These are phyloP conservation scores for Vesta saturnalis DNA, from an alignment of 2,888 invertebrate species.

Conservation along the genomic window DNA sequence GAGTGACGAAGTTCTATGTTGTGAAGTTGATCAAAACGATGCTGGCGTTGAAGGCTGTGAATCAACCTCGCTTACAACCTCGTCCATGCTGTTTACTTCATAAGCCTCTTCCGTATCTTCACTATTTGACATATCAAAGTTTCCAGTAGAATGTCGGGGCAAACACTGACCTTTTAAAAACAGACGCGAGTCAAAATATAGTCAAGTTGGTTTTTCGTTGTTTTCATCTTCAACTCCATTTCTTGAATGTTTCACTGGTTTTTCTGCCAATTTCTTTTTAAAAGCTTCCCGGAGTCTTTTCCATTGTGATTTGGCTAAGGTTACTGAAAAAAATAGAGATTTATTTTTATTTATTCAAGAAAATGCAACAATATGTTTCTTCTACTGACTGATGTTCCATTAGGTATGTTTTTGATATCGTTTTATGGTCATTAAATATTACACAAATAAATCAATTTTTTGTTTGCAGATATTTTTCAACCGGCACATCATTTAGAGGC, in stretches of 20 bases:
- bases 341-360: too few species aligned
- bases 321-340: too few species aligned
- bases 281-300: too few species aligned
- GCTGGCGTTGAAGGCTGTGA: neutral
- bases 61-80: neutral
- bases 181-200: conserved; percentile 4
- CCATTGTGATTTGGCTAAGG: too few species aligned
- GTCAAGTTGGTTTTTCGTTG: too few species aligned
- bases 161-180: conserved; percentile 4
- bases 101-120: neutral
- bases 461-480: neutral
- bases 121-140: neutral
- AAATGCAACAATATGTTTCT: too few species aligned
- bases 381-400: too few species aligned
- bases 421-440: too few species aligned
- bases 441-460: neutral
- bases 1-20: neutral
- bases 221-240: neutral
- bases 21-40: neutral
- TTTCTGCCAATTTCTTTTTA: too few species aligned
- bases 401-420: too few species aligned
- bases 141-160: neutral
- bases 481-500: neutral
- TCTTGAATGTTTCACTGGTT: neutral
- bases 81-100: neutral